These are phyloP conservation scores for Rhogogaster chlorosoma DNA, from an alignment of 2,888 invertebrate genomes.

Conservation along the genomic window DNA sequence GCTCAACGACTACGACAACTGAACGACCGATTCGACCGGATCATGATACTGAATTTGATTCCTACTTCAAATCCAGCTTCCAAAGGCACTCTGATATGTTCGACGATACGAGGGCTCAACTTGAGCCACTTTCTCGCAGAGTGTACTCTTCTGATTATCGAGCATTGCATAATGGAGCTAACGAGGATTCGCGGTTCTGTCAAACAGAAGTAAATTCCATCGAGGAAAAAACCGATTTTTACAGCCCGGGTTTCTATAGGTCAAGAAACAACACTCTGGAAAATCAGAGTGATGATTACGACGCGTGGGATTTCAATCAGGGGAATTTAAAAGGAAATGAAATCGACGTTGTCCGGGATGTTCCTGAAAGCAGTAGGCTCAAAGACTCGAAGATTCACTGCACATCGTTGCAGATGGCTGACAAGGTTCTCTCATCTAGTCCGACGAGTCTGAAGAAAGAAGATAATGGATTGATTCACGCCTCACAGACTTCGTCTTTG, in stretches of 20 bases:
- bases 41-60: not conserved
- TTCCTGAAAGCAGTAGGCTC: not conserved
- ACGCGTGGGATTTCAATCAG: not conserved
- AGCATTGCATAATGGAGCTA: not conserved
- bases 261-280: not conserved
- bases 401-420: not conserved
- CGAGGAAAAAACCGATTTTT: not conserved
- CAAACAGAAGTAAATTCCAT: not conserved
- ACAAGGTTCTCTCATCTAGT: not conserved
- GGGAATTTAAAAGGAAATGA: not conserved
- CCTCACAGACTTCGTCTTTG: not conserved
- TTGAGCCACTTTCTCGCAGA: not conserved
- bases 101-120: not conserved
- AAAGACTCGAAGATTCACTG: not conserved
- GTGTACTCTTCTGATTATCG: not conserved
- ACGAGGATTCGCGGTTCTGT: not conserved
- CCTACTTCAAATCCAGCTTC: conserved; percentile 30
- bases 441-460: not conserved
- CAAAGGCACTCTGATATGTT: conserved; percentile 30
- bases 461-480: not conserved
- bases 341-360: not conserved
- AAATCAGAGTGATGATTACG: not conserved
- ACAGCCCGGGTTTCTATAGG: not conserved
- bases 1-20: not conserved
- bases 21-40: not conserved